These are phyloP conservation scores for Argya squamiceps DNA, from an alignment of 2,797 vertebrate species.

Conservation along the genomic window DNA sequence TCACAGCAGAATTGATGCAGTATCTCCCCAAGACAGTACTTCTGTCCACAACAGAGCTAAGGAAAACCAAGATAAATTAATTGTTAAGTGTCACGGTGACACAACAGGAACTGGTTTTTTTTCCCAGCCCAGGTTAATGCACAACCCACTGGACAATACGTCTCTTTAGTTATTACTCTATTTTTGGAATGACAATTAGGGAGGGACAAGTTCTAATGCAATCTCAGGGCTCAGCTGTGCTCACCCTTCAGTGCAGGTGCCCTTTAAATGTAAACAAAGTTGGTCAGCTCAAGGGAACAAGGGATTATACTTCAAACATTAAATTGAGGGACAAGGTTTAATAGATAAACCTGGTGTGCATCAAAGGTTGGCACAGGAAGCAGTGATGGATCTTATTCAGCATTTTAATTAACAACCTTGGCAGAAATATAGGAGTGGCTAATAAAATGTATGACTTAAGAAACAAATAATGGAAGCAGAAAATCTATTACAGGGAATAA, in stretches of 20 bases:
- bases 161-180: not conserved
- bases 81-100: not conserved
- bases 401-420: conserved; percentile 13
- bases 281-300: not conserved
- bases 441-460: conserved; percentile 15
- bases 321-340: not conserved
- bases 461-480: not conserved
- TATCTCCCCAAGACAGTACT: not conserved
- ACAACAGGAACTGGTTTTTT: conserved; percentile 5
- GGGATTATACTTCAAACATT: not conserved
- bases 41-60: not conserved
- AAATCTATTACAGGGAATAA: not conserved
- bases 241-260: not conserved
- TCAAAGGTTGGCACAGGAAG: not conserved
- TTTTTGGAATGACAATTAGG: conserved; percentile 29
- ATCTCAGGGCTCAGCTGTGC: not conserved
- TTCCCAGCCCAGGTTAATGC: not conserved
- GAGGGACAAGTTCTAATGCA: not conserved
- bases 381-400: not conserved
- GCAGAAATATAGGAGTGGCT: not conserved
- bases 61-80: conserved; percentile 3
- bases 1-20: not conserved
- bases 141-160: not conserved
- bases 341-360: not conserved
- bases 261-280: not conserved